These are phyloP conservation scores for Pecten maximus DNA, from an alignment of 2,888 invertebrate species.

Conservation along the genomic window DNA sequence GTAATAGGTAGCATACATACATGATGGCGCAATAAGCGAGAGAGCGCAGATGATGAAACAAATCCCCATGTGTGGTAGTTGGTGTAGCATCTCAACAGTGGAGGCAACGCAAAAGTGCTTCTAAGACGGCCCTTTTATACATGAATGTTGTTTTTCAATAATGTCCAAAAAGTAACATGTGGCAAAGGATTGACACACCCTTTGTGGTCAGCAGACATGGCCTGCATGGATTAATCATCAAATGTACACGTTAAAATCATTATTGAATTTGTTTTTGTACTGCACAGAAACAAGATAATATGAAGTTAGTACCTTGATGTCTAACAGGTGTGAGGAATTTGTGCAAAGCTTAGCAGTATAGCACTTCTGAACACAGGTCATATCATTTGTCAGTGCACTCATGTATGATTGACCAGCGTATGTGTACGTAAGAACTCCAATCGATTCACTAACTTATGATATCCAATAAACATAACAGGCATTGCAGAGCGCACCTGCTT, in stretches of 20 bases:
- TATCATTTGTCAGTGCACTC: background rate
- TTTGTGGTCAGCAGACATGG: background rate
- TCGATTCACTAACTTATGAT: background rate
- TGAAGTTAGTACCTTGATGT: background rate
- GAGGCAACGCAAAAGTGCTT: background rate
- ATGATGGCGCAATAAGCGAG: background rate
- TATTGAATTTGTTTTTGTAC: background rate
- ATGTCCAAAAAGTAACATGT: background rate
- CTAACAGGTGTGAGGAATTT: background rate
- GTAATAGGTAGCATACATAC: background rate
- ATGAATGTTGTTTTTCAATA: background rate
- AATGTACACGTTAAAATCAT: background rate
- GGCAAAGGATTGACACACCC: background rate
- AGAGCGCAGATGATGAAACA: background rate
- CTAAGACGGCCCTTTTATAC: background rate
- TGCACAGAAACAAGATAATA: background rate
- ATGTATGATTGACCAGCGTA: background rate
- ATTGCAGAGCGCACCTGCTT: no score
- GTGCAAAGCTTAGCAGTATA: background rate
- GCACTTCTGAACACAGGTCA: background rate
- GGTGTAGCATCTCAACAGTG: background rate
- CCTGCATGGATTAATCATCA: background rate
- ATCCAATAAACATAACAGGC: no score
- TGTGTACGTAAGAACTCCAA: background rate
- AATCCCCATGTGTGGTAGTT: background rate